Evolutionary conservation across 2,113 vertebrate species (phyloP), one percentile per base, ranked within the genome.

Genomic region (Eubucco bourcierii): DNA sequence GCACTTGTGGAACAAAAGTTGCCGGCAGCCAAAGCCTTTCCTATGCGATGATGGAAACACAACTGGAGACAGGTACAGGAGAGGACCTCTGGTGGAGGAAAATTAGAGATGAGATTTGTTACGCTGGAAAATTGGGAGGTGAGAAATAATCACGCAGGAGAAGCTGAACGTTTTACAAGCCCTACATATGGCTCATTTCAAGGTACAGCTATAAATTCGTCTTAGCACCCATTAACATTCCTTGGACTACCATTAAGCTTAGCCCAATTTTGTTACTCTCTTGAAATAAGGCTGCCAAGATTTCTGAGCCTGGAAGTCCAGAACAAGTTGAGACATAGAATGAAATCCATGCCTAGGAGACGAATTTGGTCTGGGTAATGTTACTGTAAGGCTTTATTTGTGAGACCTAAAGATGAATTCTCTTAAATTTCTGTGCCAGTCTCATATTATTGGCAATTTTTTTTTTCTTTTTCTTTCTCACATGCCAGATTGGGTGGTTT

Each of bases 21-120:
- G 65, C 50, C 63, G 58, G 50, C 41, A 78, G 61, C 64, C 47
- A 64, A 31, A 73, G 73, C 28, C 28, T 78, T 81, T 72, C 12
- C n/a, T 73, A 9, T 27, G 15, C 41, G 77, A 68, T 81, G 73
- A 55, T 16, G 29, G 66, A 55, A 89, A 74, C 14, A 47, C 24
- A 67, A 16, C 47, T 60, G 76, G 72, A 80, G 70, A 46, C 27
- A 55, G 21, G 21, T 41, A 59, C 50, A 85, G 47, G 24, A 91
- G 53, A 71, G 84, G 81, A 94, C 76, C 72, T 89, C 93, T 91
- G 55, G 76, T 78, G 85, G 85, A 78, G 29, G 37, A 73, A 78
- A 90, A 68, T 47, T 19, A 64, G 66, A 75, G 19, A 72, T 47
- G 27, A 61, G 18, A 12, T 84, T 88, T 72, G 34, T 58, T 72